Evolutionary conservation across 1,140 invertebrate genomes (phyloP).

Genomic region (Drosophila ercepeae): DNA sequence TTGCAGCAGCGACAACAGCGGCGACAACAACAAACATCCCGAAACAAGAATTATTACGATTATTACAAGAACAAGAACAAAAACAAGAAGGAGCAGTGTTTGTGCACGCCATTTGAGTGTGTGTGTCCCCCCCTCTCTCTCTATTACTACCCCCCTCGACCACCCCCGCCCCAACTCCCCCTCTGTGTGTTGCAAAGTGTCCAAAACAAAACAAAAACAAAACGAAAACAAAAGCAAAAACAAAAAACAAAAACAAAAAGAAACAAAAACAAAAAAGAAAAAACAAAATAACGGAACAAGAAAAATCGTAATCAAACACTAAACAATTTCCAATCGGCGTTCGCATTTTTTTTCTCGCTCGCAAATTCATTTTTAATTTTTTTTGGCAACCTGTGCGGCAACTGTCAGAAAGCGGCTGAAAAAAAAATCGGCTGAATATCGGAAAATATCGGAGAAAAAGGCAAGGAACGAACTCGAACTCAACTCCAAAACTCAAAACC

Average conservation of each 20-base stretch:
- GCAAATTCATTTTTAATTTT: no score
- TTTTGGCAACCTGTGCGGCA: constrained; percentile 38
- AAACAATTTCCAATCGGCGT: background rate
- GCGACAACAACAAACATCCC: constrained; percentile 25
- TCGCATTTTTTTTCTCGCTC: background rate
- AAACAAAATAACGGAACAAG: background rate
- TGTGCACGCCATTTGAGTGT: constrained; percentile 39
- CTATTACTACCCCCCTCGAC: no score
- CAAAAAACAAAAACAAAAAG: background rate
- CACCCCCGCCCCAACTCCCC: no score
- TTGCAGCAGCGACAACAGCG: background rate
- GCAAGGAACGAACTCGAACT: background rate
- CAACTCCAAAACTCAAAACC: background rate
- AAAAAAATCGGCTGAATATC: background rate
- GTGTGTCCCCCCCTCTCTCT: background rate
- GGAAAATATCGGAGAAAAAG: no score
- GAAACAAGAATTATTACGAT: background rate
- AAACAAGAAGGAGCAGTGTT: background rate
- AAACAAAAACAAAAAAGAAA: background rate
- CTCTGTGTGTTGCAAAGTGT: constrained; percentile 41
- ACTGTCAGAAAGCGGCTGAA: constrained; percentile 31
- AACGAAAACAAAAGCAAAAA: background rate
- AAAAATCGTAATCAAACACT: constrained; percentile 8
- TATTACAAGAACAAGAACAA: background rate
- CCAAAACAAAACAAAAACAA: constrained; percentile 3